A percentile compares a stretch with the other conserved stretches of the same genome.
Evolutionary conservation across 2,888 invertebrate species (phyloP).

Genomic region (Drosophila birchii): DNA sequence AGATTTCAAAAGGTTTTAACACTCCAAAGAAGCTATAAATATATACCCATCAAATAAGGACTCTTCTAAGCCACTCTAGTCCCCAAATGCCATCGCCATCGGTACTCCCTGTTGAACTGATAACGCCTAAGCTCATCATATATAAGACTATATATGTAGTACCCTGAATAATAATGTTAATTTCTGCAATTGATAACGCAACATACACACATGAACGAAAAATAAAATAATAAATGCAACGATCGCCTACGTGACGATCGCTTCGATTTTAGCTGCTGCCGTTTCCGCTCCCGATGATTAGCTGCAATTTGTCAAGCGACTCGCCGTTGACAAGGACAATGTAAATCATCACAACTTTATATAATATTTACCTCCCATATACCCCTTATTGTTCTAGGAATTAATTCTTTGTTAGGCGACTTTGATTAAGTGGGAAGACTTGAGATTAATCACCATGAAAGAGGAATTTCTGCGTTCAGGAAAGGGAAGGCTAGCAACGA

Average conservation of each 20-base stretch:
- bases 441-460: constrained; percentile 13
- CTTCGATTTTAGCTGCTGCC: constrained; percentile 17
- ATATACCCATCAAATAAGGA: background rate
- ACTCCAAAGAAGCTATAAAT: background rate
- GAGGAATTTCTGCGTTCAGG: constrained; percentile 2
- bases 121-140: constrained; percentile 30
- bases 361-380: background rate
- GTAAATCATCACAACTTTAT: constrained; percentile 20
- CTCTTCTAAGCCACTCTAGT: background rate
- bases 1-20: background rate
- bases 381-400: background rate
- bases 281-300: constrained; percentile 59
- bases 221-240: constrained; percentile 40
- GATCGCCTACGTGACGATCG: constrained; percentile 39
- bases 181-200: constrained; percentile 63
- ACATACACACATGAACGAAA: constrained; percentile 30
- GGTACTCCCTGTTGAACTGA: constrained; percentile 15
- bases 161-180: constrained; percentile 57
- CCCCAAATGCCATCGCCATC: constrained; percentile 23
- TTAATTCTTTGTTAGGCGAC: constrained; percentile 6
- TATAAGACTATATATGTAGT: constrained; percentile 19
- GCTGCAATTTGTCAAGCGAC: constrained; percentile 69
- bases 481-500: constrained; percentile 2
- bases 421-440: constrained; percentile 19
- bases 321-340: constrained; percentile 71